Percentiles rank a stretch among this genome's conserved stretches.
These are phyloP conservation scores for Turdus rufiventris DNA, from an alignment of 2,113 vertebrate genomes.

Conservation along the genomic window DNA sequence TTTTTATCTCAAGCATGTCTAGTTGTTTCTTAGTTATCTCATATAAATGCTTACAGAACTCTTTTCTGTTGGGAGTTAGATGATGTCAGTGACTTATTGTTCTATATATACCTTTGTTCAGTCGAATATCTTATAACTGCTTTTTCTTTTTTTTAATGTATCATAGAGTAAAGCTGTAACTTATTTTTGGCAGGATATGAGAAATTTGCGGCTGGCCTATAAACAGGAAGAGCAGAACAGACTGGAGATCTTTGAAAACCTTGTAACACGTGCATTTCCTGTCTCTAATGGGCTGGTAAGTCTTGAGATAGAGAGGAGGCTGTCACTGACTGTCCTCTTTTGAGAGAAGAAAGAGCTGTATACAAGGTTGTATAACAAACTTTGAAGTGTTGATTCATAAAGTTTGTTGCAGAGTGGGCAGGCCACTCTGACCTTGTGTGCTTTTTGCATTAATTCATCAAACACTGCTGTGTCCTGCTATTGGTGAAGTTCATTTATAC, in stretches of 20 bases:
- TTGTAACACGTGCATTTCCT: conserved; percentile 86
- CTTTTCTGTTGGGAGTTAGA: background rate
- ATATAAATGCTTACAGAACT: background rate
- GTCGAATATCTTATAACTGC: background rate
- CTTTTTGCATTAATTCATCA: background rate
- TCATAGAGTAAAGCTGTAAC: background rate
- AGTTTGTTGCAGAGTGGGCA: background rate
- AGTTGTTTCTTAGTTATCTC: background rate
- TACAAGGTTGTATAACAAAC: background rate
- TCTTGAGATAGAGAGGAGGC: background rate
- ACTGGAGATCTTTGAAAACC: conserved; percentile 83
- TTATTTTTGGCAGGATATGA: conserved; percentile 85
- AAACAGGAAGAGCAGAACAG: conserved; percentile 85
- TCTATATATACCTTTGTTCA: background rate
- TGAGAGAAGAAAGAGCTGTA: background rate
- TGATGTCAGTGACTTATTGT: background rate
- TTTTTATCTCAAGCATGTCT: background rate
- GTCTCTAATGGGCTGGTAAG: conserved; percentile 86
- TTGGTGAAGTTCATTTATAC: background rate
- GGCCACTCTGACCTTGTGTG: background rate
- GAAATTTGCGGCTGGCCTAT: conserved; percentile 90
- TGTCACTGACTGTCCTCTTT: background rate
- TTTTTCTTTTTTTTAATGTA: background rate
- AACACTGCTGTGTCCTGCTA: background rate
- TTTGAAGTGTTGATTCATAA: background rate